Base-by-base conservation (phyloP, 2,888 invertebrate genomes). In the Oscheius sp. region DNA sequence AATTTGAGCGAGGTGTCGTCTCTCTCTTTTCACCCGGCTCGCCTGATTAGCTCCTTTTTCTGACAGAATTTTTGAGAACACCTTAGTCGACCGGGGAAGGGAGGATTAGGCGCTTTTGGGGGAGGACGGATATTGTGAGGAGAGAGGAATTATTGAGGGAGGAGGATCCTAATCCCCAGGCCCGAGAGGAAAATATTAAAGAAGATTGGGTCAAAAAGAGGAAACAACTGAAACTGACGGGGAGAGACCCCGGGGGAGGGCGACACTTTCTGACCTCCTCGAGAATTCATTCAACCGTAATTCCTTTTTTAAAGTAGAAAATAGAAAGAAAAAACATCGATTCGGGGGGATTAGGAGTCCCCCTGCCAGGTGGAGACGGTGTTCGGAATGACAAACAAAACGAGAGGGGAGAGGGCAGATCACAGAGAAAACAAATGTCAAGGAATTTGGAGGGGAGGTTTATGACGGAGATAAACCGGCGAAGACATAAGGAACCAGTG, bases 221-320 rank as follows among this genome's bases (percentile, higher is more conserved):
- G 43, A 27, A 66, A 70, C 72, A 74, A 71, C 68, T 59, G 73
- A 73, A 72, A 70, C 72, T 74, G 74, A 58, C 71, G 43, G 59
- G 64, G 55, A 23, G 41, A 55, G 55, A 49, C n/a, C n/a, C n/a
- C n/a, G 73, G 25, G 41, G 35, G 35, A 35, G 35, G 35, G 9
- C 35, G 35, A 9, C 35, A 35, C 35, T 6, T 35, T 35, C 35
- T 35, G 35, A 35, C 9, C 35, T 9, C 35, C 3, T 3, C 5
- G 35, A 35, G 35, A n/a, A 3, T 35, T 35, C 35, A 35, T 9
- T 35, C 35, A 35, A 9, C 35, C 35, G 35, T 35, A 9, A 3
- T 35, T 35, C 35, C 35, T 9, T 9, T 35, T 35, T 35, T 35
- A 72, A 72, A 76, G 71, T 53, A 45, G 43, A 25, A 69, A 49